Conservation (phyloP, 2,888 invertebrate species). For the Drosophila limbata region DNA sequence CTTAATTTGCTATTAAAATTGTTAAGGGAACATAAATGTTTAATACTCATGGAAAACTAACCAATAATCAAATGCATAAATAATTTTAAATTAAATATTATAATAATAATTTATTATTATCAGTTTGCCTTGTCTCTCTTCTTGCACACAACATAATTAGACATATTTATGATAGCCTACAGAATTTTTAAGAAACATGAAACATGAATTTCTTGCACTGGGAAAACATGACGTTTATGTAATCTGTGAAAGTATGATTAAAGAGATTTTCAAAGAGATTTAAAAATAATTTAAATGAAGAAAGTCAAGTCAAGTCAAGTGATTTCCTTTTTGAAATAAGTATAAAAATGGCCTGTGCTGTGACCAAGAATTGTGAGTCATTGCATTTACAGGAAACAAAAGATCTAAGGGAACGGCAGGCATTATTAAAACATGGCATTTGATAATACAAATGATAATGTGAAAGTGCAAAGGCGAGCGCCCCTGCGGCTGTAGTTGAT, state of each 20-base stretch:
- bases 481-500: slow-evolving; percentile 13
- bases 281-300: background rate
- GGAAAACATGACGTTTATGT: no score
- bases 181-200: background rate
- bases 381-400: slow-evolving; percentile 19
- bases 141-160: background rate
- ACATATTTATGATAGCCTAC: background rate
- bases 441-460: slow-evolving; percentile 42
- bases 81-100: background rate
- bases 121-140: background rate
- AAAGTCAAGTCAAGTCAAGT: slow-evolving; percentile 8
- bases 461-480: slow-evolving; percentile 15
- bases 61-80: no score
- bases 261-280: slow-evolving; percentile 24
- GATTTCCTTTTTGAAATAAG: slow-evolving; percentile 10
- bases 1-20: background rate
- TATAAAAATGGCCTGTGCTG: slow-evolving; percentile 7
- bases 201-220: background rate
- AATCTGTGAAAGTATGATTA: slow-evolving; percentile 8
- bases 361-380: slow-evolving; percentile 31
- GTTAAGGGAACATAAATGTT: background rate
- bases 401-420: slow-evolving; percentile 27
- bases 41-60: no score
- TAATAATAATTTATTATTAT: background rate
- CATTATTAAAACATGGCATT: slow-evolving; percentile 47